Evolutionary conservation across 2,113 vertebrate genomes (phyloP), one percentile per base, ranked within the genome.

Genomic region (Ifrita kowaldi): DNA sequence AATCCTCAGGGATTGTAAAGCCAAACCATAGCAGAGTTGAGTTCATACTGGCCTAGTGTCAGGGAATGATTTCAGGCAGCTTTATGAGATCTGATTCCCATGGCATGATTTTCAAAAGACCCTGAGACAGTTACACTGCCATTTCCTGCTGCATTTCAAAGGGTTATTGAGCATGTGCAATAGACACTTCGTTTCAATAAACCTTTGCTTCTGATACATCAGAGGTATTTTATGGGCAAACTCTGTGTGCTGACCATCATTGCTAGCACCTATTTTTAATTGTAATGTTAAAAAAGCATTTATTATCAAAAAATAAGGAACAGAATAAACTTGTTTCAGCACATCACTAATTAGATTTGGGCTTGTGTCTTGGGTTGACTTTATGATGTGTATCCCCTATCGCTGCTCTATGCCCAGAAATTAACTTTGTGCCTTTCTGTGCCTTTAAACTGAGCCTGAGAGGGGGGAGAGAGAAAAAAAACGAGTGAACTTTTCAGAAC

Each of bases 271-370:
- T 75, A 0, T 62, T 87, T 93, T 83, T 79, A 79, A 68, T 20
- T 89, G 28, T 46, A 39, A 42, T 78, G 68, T 68, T 93, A 22
- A 95, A 80, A 62, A 95, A 53, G 52, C n/a, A 65, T 83, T 56
- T 95, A 24, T 84, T 77, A 85, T 82, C 11, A 85, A 75, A 47
- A 94, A 92, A 86, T 60, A 96, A 97, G 94, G 83, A 47, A 68
- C 27, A 56, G 27, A 41, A 91, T 78, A 47, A 81, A 69, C 32
- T 55, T 49, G 16, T 60, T 68, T 82, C 46, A 74, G 12, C n/a
- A 18, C 37, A 22, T 18, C 42, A 14, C 33, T 89, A 49, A 46
- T 35, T 75, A 35, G 44, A 52, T 87, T 92, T 94, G 52, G 39
- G 16, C 18, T 47, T 23, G 44, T 21, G 10, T 46, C 44, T 44